Evolutionary conservation across 2,888 invertebrate species (phyloP), one percentile per base, ranked within the genome.

Genomic region (Nycteola revayana): DNA sequence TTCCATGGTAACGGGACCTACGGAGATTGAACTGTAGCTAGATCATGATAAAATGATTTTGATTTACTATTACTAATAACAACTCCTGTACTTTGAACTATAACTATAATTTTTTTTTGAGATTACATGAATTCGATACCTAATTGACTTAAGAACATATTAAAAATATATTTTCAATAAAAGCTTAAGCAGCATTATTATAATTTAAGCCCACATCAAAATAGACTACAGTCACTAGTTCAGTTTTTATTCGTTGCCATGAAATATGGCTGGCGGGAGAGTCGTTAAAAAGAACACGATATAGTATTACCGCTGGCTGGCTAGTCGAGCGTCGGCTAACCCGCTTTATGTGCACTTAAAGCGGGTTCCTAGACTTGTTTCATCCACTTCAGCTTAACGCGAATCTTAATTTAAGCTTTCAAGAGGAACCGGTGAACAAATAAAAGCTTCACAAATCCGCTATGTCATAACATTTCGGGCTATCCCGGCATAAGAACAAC

Each of bases 311-410:
- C n/a, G n/a, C n/a, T 47, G 66, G 70, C 53, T 60, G 69, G 75
- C 65, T 70, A 64, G 77, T 67, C 58, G 62, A 61, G 69, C 67
- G 66, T 58, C 61, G 70, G 67, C 66, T 77, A 75, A 77, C 75
- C 71, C 76, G 66, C 68, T 85, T 85, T 84, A 85, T 81, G 80
- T 73, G 75, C 78, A 73, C 76, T 84, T 83, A 81, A 83, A 77
- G 71, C 75, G 66, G 68, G 65, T 74, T 78, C 67, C 74, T 68
- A 68, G 71, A 76, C 76, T 80, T 76, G 73, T 78, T 75, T 70
- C 69, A 76, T 75, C 72, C 73, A 75, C 75, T 76, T 51, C 66
- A 70, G 75, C 73, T 82, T 78, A 76, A 77, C 71, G 74, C 67
- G 73, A 74, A 72, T 83, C 82, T 83, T 82, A 80, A 78, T 80